Percentiles rank a stretch among this genome's conserved stretches.
Conservation (phyloP, 2,888 invertebrate species). For the Biston stratarius region DNA sequence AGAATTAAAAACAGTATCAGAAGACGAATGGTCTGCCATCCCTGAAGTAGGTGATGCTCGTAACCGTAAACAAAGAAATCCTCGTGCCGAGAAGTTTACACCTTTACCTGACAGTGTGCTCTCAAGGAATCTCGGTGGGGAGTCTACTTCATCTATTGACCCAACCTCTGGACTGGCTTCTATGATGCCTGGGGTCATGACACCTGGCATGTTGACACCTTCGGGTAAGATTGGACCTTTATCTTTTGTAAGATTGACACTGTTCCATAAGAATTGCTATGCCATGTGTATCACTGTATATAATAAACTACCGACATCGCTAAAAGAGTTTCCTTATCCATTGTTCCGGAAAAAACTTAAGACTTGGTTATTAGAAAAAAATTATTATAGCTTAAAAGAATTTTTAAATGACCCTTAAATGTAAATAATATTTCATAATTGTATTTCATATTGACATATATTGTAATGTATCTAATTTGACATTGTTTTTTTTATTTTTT, state of each 20-base stretch:
- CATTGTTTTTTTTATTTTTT: no score
- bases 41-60: constrained; percentile 99
- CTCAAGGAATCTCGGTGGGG: constrained; percentile 94
- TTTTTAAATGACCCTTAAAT: no score
- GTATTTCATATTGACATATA: no score
- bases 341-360: no score
- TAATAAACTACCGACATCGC: no score
- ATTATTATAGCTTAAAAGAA: no score
- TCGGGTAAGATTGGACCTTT: constrained; percentile 82
- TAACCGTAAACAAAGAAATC: constrained; percentile 98
- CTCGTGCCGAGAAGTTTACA: constrained; percentile 98
- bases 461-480: no score
- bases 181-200: constrained; percentile 94
- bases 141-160: constrained; percentile 92
- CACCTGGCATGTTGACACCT: constrained; percentile 95
- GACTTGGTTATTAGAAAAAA: no score
- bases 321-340: no score
- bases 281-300: no score
- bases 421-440: no score
- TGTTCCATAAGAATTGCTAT: no score
- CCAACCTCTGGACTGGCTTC: constrained; percentile 94
- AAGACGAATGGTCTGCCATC: constrained; percentile 98
- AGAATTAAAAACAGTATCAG: constrained; percentile 92
- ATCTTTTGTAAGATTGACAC: not conserved
- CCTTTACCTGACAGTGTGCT: constrained; percentile 98